Evolutionary conservation across 2,888 invertebrate species (phyloP), one percentile per base, ranked within the genome.

Genomic region (Bimastos eiseni): DNA sequence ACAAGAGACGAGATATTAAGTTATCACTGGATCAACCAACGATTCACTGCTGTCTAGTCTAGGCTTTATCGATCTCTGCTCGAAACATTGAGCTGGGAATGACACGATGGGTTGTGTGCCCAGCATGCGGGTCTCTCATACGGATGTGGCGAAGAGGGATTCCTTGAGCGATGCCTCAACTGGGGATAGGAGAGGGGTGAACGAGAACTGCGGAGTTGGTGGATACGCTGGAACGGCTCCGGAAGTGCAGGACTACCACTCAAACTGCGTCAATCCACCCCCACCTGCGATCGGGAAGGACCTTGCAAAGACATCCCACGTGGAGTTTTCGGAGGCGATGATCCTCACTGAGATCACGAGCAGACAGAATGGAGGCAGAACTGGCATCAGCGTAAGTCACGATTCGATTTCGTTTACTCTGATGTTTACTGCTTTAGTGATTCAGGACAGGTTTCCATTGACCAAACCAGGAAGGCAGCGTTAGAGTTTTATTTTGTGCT

Each of bases 61-160:
- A 49, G 49, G 49, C 21, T 70, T n/a, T 70, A 24, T 70, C 17
- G 2, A n/a, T 70, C 30, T 70, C 49, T 70, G 70, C 70, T n/a
- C 8, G 70, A 70, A 70, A 49, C 24, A 24, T 24, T 49, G 49
- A n/a, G n/a, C 70, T n/a, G 11, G 70, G 70, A 70, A 70, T 70
- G 70, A 70, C 70, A 70, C 11, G 70, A 70, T 70, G 70, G 70
- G 70, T n/a, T 70, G 70, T 70, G 70, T 70, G 17, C 70, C 70
- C 70, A 70, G 70, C n/a, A 70, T 70, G 70, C 70, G 70, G n/a
- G 70, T 70, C 70, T 70, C 70, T 13, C 70, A 70, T n/a, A 70
- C 30, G 70, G 70, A 70, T 70, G 70, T n/a, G 30, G 8, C 70
- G 1, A 70, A 70, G 70, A 3, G 70, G 11, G 70, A 70, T 30